Base-by-base conservation (phyloP, 2,797 vertebrate genomes). In the Characodon lateralis region DNA sequence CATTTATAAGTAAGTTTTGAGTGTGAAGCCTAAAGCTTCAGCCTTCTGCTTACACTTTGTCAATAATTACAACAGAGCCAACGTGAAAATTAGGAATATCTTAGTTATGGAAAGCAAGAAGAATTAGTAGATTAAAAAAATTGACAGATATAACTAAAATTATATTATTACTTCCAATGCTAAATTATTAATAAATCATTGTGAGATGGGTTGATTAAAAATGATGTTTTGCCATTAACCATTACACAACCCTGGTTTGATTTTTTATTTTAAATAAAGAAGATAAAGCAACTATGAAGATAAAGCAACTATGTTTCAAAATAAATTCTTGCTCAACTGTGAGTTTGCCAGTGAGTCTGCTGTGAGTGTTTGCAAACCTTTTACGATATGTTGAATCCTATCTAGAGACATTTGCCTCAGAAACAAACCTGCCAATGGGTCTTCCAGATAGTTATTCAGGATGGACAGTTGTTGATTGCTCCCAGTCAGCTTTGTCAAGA, bases 1-100 rank as follows among this genome's bases (percentile, higher is more conserved):
- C 76, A 97, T 99, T 90, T 98, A 99, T 87, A 96, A 94, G 98
- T 99, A 93, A 96, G 90, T 80, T 1, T 35, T 0, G 28, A 43
- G 5, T 16, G 50, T 71, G 16, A 48, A 16, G 35, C 1, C 16
- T 46, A 20, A 65, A 8, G 56, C n/a, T 12, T 51, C 53, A 61
- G n/a, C 26, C 8, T 22, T 18, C 16, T 3, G 53, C 56, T 43
- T 41, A 35, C 12, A 6, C 39, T 39, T 4, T 18, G 4, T n/a
- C 39, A n/a, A 43, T 43, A 43, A 14, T 24, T 12, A 26, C 6
- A 22, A 69, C 18, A n/a, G 13, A 46, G n/a, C 46, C 41, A 5
- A 69, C 24, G 46, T 26, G 5, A 46, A 46, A 69, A 69, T 22
- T 14, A 14, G 12, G 24, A 46, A 41, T 3, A 12, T 39, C 24